Evolutionary conservation across 1,140 invertebrate genomes (phyloP).

Genomic region (Dendrolimus kikuchii): DNA sequence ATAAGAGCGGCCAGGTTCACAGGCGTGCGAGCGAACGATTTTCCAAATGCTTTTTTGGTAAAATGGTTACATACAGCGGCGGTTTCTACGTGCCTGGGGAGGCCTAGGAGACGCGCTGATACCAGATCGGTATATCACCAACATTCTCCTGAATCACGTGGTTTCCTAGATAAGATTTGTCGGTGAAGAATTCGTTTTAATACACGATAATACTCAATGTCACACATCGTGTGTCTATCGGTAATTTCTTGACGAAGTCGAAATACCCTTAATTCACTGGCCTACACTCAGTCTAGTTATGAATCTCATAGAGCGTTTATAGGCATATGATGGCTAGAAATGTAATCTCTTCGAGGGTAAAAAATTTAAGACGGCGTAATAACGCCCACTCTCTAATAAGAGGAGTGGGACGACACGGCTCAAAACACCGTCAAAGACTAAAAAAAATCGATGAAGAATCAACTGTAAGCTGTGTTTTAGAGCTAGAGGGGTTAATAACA

Average conservation of each 20-base stretch:
- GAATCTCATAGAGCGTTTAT: slow-evolving; percentile 13
- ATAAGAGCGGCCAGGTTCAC: slow-evolving; percentile 8
- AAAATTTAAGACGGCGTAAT: slow-evolving; percentile 11
- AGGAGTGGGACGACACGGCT: slow-evolving; percentile 18
- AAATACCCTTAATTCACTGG: slow-evolving; percentile 1
- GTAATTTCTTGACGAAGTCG: slow-evolving; percentile 13
- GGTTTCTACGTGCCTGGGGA: slow-evolving; percentile 13
- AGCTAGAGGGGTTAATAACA: too few relatives aligned
- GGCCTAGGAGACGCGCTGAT: slow-evolving; percentile 14
- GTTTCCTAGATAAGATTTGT: slow-evolving; percentile 10
- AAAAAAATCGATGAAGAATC: too few relatives aligned
- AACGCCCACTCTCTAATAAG: too few relatives aligned
- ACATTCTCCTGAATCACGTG: slow-evolving; percentile 6
- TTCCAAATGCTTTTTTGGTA: slow-evolving; percentile 11
- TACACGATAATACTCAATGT: slow-evolving; percentile 18
- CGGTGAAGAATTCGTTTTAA: slow-evolving; percentile 15
- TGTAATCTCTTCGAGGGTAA: slow-evolving; percentile 6
- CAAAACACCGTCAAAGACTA: slow-evolving; percentile 11
- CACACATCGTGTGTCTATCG: slow-evolving; percentile 11
- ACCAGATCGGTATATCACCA: slow-evolving; percentile 8
- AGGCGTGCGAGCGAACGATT: slow-evolving; percentile 12
- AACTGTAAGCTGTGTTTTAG: too few relatives aligned
- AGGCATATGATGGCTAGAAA: slow-evolving; percentile 5
- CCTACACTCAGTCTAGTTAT: slow-evolving; percentile 8
- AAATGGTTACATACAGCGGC: slow-evolving; percentile 13